phyloP scores from a whole-genome alignment of 2,797 vertebrate genomes.

The Emys orbicularis region DNA sequence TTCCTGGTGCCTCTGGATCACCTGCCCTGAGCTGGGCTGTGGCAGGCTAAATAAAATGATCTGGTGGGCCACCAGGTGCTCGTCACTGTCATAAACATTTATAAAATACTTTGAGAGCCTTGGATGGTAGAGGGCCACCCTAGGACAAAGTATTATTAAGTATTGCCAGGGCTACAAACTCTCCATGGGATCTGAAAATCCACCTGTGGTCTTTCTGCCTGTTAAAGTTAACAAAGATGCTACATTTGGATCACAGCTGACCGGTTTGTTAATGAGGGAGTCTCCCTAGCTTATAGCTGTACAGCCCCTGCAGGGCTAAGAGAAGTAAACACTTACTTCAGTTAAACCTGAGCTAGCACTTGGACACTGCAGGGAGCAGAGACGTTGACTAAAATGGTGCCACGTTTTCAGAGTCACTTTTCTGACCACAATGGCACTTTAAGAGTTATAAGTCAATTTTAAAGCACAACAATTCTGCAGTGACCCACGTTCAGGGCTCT shows the following conservation, averaged over 20 bases:
- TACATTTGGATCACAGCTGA: background rate
- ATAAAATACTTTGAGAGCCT: background rate
- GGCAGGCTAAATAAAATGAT: background rate
- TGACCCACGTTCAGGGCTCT: background rate
- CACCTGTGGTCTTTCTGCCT: background rate
- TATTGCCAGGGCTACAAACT: background rate
- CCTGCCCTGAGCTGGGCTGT: background rate
- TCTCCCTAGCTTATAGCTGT: background rate
- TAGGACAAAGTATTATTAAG: background rate
- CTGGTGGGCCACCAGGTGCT: too few species aligned
- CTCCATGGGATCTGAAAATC: background rate
- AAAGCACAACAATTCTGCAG: background rate
- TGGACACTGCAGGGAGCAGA: background rate
- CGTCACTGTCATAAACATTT: background rate
- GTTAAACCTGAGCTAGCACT: background rate
- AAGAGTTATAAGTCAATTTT: background rate
- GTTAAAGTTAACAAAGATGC: background rate
- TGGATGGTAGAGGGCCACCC: background rate
- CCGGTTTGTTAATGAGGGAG: background rate
- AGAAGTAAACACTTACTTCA: background rate
- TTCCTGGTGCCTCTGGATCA: background rate
- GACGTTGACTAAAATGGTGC: rapidly evolving
- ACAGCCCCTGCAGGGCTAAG: background rate
- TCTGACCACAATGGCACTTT: background rate
- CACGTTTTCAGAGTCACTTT: background rate